These are phyloP conservation scores for Abrostola triplasia DNA, from an alignment of 2,888 invertebrate species.

Conservation along the genomic window DNA sequence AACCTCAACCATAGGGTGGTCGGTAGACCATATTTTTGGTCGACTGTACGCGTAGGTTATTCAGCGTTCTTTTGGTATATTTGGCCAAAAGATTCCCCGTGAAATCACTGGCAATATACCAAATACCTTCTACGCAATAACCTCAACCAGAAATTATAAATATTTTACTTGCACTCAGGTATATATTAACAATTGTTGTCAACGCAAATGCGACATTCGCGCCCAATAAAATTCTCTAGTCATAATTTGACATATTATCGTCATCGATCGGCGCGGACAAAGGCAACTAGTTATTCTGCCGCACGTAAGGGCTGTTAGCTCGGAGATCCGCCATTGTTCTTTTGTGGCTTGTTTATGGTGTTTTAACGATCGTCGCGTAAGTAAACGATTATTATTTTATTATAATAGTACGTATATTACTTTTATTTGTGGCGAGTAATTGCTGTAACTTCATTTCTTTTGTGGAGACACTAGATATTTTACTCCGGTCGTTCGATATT, in stretches of 20 bases:
- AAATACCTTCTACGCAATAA: too few species aligned
- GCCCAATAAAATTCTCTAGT: constrained; percentile 57
- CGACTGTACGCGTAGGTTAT: too few species aligned
- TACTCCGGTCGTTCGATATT: neutral
- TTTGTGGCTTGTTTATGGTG: constrained; percentile 60
- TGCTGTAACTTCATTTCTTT: constrained; percentile 52
- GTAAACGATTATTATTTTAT: constrained; percentile 68
- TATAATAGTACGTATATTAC: constrained; percentile 57
- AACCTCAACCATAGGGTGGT: too few species aligned
- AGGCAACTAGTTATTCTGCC: constrained; percentile 69
- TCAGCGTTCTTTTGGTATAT: too few species aligned
- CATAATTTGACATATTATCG: constrained; percentile 68
- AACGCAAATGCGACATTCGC: constrained; percentile 46
- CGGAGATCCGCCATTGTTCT: constrained; percentile 61
- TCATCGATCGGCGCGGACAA: constrained; percentile 69
- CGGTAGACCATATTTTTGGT: too few species aligned
- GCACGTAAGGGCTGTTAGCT: constrained; percentile 62
- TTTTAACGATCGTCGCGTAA: constrained; percentile 62
- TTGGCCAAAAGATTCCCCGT: too few species aligned
- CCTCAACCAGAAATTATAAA: neutral
- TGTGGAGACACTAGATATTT: constrained; percentile 31
- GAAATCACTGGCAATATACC: too few species aligned
- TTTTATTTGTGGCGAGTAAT: constrained; percentile 51
- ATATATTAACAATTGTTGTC: constrained; percentile 30
- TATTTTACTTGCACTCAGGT: constrained; percentile 19